Base-by-base conservation (phyloP, 2,888 invertebrate species). In the Patella caerulea region DNA sequence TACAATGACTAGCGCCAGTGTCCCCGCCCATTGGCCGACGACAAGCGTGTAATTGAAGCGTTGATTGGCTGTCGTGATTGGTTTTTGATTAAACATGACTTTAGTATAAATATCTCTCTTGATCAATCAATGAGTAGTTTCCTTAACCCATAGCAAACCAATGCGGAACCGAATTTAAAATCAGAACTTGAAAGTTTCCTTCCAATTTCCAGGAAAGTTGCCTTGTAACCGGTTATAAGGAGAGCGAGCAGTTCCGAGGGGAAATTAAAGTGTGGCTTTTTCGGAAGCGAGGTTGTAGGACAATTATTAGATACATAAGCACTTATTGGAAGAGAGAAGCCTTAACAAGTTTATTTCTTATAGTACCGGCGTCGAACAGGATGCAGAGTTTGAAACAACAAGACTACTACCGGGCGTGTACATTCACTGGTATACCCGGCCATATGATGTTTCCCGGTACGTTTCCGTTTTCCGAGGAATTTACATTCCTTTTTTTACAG, bases 331-430 rank as follows among this genome's bases (percentile, higher is more conserved):
- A 79, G 78, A 72, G 77, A 79, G 78, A 81, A 82, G 72, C 53
- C 54, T 52, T 74, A 80, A 65, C 65, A 65, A 65, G 55, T 73
- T 55, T 55, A 73, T 73, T 55, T 73, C 73, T 53, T 73, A 29
- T 59, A 59, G 29, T 59, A 56, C 56, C 73, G 65, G 65, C 65
- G 65, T 24, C 65, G 24, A 24, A 65, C 56, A 77, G n/a, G 71
- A 90, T 90, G 89, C 90, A 90, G 81, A 82, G 87, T 73, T 83
- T 89, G 72, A 89, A 89, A 78, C 88, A 89, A 81, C 88, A 88
- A 81, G 90, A 90, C 80, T 90, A 90, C 79, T 89, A 89, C 80
- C 77, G 90, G 59, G 86, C 90, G 53, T 90, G 90, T 79, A 89
- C 89, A 74, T 87, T 90, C 78, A 85, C 88, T 73, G 86, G 86